phyloP scores from a whole-genome alignment of 2,888 invertebrate genomes.

The Oxytorus armatus region DNA sequence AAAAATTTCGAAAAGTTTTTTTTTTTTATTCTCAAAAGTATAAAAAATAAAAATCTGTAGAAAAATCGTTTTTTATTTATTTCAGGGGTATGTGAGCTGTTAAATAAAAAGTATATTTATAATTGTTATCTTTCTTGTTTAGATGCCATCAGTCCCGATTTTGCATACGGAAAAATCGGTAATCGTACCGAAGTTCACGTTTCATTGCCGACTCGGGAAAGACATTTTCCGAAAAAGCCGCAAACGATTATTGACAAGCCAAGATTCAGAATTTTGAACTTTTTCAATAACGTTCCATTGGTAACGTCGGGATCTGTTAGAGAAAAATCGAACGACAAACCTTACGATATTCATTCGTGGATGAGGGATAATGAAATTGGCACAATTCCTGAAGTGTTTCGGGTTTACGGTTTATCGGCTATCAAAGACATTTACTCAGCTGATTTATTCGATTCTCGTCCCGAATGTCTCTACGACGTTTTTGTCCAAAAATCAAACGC shows the following conservation, averaged over 20 bases:
- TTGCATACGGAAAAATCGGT: conserved; percentile 86
- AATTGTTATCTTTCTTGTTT: conserved; percentile 64
- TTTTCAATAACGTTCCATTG: conserved; percentile 36
- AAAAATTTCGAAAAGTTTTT: too few relatives aligned
- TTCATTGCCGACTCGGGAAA: conserved; percentile 33
- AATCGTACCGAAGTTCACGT: conserved; percentile 86
- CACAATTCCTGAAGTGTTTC: conserved; percentile 67
- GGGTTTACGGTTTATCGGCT: conserved; percentile 70
- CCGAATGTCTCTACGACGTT: conserved; percentile 82
- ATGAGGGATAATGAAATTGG: conserved; percentile 58
- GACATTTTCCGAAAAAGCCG: not conserved
- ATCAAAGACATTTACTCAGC: conserved; percentile 35
- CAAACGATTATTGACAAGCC: conserved; percentile 4
- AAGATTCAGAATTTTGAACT: conserved; percentile 30
- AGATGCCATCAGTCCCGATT: conserved; percentile 86
- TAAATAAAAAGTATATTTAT: conserved; percentile 37
- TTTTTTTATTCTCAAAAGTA: too few relatives aligned
- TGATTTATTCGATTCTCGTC: conserved; percentile 52
- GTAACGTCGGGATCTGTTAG: conserved; percentile 19
- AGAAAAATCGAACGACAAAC: conserved; percentile 27
- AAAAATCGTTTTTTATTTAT: too few relatives aligned
- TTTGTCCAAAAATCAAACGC: conserved; percentile 79
- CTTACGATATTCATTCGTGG: conserved; percentile 21
- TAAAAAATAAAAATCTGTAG: too few relatives aligned
- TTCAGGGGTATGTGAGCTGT: too few relatives aligned